Percentiles rank a stretch among this genome's conserved stretches.
Conservation (phyloP, 2,797 vertebrate species). For the Acanthurus leucopareius region DNA sequence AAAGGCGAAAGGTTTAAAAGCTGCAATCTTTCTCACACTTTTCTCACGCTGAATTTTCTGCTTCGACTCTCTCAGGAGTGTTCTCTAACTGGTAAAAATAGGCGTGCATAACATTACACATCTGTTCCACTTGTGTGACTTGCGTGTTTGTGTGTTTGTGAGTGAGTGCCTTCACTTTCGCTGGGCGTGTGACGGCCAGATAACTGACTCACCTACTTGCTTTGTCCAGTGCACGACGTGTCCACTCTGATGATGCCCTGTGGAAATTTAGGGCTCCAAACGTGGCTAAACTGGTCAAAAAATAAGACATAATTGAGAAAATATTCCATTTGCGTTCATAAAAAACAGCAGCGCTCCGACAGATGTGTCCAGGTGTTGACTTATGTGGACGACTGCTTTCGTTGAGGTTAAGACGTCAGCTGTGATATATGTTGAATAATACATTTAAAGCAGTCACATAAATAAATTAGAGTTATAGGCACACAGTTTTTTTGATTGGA, state of each 20-base stretch:
- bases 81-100: background rate
- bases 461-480: background rate
- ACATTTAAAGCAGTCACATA: background rate
- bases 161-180: conserved; percentile 7
- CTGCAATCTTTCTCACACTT: background rate
- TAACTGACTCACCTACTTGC: conserved; percentile 45
- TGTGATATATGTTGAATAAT: background rate
- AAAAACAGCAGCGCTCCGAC: background rate
- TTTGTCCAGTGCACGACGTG: conserved; percentile 14
- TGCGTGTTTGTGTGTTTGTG: background rate
- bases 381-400: background rate
- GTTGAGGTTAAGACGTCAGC: background rate
- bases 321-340: background rate
- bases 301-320: background rate
- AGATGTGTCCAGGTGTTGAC: conserved; percentile 52
- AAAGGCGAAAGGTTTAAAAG: background rate
- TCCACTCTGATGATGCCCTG: background rate
- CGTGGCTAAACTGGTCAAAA: background rate
- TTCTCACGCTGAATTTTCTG: background rate
- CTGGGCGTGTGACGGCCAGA: conserved; percentile 2
- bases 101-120: background rate
- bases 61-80: background rate
- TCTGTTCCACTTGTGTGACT: conserved; percentile 5
- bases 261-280: background rate
- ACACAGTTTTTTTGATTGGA: background rate